Evolutionary conservation across 2,888 invertebrate species (phyloP).

Genomic region (Eupithecia subfuscata): DNA sequence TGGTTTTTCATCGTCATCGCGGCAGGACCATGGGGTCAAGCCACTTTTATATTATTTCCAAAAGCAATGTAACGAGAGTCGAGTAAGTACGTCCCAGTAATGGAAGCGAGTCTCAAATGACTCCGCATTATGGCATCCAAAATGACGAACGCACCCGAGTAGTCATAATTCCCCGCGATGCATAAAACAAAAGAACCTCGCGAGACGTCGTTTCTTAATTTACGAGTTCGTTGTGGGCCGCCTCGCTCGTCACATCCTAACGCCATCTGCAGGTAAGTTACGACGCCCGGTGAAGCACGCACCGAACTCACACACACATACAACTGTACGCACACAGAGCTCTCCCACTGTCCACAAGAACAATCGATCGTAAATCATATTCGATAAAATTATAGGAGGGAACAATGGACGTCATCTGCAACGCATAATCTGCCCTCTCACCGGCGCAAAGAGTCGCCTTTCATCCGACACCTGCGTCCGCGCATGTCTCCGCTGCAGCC

Average conservation of each 20-base stretch:
- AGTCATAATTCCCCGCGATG: conserved; percentile 58
- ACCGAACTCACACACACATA: conserved; percentile 68
- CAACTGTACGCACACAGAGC: conserved; percentile 69
- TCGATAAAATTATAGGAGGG: conserved; percentile 84
- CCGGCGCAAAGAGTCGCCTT: conserved; percentile 74
- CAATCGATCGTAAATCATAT: conserved; percentile 84
- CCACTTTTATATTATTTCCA: not conserved
- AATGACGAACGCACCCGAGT: conserved; percentile 41
- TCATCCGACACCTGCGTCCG: conserved; percentile 71
- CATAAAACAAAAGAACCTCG: conserved; percentile 71
- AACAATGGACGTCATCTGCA: conserved; percentile 80
- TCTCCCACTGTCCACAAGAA: conserved; percentile 79
- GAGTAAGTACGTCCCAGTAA: not conserved
- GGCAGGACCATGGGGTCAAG: not conserved
- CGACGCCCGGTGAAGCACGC: conserved; percentile 53
- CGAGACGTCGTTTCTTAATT: conserved; percentile 77
- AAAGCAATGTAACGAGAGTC: not conserved
- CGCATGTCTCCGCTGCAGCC: conserved; percentile 61
- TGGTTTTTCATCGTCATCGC: no score
- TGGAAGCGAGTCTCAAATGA: conserved; percentile 29
- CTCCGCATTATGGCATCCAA: conserved; percentile 37
- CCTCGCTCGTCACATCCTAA: conserved; percentile 61
- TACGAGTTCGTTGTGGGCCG: conserved; percentile 72
- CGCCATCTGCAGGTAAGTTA: conserved; percentile 79
- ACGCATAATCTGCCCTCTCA: conserved; percentile 72